These are phyloP conservation scores for Drosophila prostipennis DNA, from an alignment of 2,888 invertebrate genomes.

Conservation along the genomic window DNA sequence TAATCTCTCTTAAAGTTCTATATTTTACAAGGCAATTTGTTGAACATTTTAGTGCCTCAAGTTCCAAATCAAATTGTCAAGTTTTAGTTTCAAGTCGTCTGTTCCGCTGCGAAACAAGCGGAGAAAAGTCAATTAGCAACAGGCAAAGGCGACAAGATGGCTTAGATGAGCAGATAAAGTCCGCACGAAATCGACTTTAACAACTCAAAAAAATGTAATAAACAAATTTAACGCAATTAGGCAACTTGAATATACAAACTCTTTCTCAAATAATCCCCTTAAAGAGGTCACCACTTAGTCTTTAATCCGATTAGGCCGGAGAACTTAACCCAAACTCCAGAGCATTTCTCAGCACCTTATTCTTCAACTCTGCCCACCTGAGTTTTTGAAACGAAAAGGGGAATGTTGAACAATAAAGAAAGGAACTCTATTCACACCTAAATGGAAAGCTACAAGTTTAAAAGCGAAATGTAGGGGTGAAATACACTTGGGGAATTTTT, in stretches of 20 bases:
- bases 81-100: neutral
- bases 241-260: neutral
- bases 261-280: conserved; percentile 10
- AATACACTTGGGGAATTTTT: neutral
- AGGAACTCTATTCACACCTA: conserved; percentile 19
- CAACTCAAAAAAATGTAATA: neutral
- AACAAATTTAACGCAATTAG: conserved; percentile 1
- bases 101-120: neutral
- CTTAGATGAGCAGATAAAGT: conserved; percentile 1
- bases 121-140: conserved; percentile 1
- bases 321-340: conserved; percentile 18
- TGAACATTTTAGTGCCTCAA: neutral
- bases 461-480: conserved; percentile 5
- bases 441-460: conserved; percentile 34
- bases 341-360: neutral
- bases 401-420: conserved; percentile 13
- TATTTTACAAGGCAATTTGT: neutral
- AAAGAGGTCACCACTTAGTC: conserved; percentile 14
- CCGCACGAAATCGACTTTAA: neutral
- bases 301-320: conserved; percentile 31
- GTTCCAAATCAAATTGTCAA: neutral
- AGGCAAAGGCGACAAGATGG: neutral
- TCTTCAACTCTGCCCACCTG: conserved; percentile 4
- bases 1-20: too few species aligned
- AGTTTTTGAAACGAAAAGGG: neutral